phyloP scores from a whole-genome alignment of 2,888 invertebrate species.

The Lasioglossum pauxillum region DNA sequence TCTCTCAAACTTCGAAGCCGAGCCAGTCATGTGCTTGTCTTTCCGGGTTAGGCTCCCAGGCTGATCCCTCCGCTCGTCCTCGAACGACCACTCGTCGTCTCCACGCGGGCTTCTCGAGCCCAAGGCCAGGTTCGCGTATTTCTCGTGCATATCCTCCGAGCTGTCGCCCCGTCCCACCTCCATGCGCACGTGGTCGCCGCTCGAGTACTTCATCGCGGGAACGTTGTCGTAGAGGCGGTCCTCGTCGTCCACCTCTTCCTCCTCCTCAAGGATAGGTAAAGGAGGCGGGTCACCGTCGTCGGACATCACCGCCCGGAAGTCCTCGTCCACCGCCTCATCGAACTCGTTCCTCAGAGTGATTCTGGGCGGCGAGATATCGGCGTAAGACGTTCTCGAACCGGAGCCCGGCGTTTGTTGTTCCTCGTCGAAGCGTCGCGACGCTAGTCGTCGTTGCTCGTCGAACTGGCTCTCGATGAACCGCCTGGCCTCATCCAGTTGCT shows the following conservation, averaged over 20 bases:
- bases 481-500: slow-evolving; percentile 79
- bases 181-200: slow-evolving; percentile 77
- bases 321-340: slow-evolving; percentile 78
- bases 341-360: slow-evolving; percentile 78
- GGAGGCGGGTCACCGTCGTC: slow-evolving; percentile 77
- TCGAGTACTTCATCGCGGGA: slow-evolving; percentile 81
- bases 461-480: slow-evolving; percentile 81
- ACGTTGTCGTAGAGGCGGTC: slow-evolving; percentile 82
- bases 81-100: slow-evolving; percentile 80
- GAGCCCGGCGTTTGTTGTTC: slow-evolving; percentile 51
- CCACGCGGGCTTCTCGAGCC: slow-evolving; percentile 66
- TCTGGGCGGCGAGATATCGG: slow-evolving; percentile 79
- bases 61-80: slow-evolving; percentile 54
- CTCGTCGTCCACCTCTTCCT: slow-evolving; percentile 80
- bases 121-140: slow-evolving; percentile 75
- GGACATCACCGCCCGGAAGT: slow-evolving; percentile 71
- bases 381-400: slow-evolving; percentile 35
- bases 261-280: slow-evolving; percentile 81
- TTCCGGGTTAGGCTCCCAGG: slow-evolving; percentile 3
- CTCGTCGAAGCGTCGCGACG: slow-evolving; percentile 65
- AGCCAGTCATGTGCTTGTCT: slow-evolving; percentile 17
- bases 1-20: slow-evolving; percentile 64
- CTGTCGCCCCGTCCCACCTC: slow-evolving; percentile 79
- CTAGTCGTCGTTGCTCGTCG: slow-evolving; percentile 75
- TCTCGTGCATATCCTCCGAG: slow-evolving; percentile 83